These are phyloP conservation scores for Centropus unirufus DNA, from an alignment of 2,113 vertebrate species.

Conservation along the genomic window DNA sequence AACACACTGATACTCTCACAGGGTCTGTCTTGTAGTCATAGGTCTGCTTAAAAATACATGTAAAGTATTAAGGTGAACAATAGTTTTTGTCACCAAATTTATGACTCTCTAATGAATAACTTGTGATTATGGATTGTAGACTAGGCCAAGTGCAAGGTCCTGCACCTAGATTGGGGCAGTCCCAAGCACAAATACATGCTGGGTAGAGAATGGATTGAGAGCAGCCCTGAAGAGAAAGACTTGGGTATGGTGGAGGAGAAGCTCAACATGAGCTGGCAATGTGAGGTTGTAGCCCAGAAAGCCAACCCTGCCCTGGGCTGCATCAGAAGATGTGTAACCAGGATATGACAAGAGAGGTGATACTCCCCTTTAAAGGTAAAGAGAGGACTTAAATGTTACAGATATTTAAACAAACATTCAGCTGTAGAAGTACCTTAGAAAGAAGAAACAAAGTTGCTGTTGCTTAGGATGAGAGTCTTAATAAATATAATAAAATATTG, in stretches of 20 bases:
- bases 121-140: accelerated
- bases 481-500: background rate
- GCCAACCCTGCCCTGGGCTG: no score
- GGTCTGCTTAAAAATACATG: background rate
- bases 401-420: background rate
- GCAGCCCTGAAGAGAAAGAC: no score
- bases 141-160: no score
- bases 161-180: no score
- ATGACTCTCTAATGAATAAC: background rate
- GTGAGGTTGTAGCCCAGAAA: no score
- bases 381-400: background rate
- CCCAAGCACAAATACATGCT: no score
- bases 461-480: background rate
- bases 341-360: no score
- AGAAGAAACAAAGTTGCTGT: background rate
- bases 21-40: background rate
- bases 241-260: no score
- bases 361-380: background rate
- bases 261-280: no score
- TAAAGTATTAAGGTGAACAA: background rate
- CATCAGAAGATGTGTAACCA: no score
- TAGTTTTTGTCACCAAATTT: background rate
- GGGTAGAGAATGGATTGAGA: no score
- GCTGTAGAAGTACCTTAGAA: background rate
- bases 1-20: background rate